A percentile compares a stretch with the other conserved stretches of the same genome.
Conservation (phyloP, 2,797 vertebrate species). For the Crocidura indochinensis region DNA sequence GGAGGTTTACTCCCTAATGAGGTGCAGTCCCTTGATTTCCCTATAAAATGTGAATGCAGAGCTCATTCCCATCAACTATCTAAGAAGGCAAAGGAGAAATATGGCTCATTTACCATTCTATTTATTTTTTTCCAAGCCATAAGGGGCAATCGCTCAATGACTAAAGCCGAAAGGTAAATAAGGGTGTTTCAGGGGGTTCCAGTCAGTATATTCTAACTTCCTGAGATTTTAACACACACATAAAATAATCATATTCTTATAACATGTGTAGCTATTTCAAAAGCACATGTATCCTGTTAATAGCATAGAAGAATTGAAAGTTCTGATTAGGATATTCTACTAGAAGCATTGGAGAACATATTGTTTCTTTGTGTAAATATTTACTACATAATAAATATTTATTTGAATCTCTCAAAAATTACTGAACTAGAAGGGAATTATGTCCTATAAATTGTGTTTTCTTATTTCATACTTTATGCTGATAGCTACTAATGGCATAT, state of each 20-base stretch:
- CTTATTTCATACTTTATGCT: too few species aligned
- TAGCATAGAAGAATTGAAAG: background rate
- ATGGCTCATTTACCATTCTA: background rate
- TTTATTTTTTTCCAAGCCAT: background rate
- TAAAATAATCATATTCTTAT: background rate
- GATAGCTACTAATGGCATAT: background rate
- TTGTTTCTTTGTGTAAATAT: too few species aligned
- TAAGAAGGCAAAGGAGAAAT: conserved; percentile 1
- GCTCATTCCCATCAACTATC: background rate
- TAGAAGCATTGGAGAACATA: background rate
- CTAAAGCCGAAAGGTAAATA: background rate
- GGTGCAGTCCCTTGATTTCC: too few species aligned
- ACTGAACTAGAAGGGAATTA: too few species aligned
- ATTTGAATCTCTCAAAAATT: too few species aligned
- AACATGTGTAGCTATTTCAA: background rate
- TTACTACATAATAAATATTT: too few species aligned
- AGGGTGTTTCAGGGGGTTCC: too few species aligned
- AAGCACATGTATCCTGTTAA: background rate
- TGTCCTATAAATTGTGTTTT: too few species aligned
- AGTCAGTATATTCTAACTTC: background rate
- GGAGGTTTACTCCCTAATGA: background rate
- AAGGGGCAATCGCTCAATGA: background rate
- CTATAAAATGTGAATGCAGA: too few species aligned
- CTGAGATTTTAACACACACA: background rate
- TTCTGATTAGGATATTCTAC: background rate